phyloP scores from a whole-genome alignment of 1,140 invertebrate genomes.

The Drosophila virilis region DNA sequence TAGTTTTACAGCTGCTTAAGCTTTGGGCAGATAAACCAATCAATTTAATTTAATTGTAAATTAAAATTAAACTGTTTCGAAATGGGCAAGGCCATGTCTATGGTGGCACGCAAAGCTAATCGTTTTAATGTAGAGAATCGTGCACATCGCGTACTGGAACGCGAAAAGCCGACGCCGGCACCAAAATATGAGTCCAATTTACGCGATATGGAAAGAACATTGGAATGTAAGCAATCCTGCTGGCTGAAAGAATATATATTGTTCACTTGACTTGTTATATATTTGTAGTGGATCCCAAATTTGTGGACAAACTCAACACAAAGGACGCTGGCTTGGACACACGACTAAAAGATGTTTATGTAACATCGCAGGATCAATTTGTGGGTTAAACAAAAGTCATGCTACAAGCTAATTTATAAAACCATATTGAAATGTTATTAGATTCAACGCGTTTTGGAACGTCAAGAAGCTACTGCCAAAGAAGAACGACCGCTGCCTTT shows the following conservation, averaged over 20 bases:
- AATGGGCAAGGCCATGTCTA: slow-evolving; percentile 86
- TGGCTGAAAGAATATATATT: not conserved
- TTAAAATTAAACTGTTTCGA: slow-evolving; percentile 8
- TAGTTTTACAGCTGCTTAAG: slow-evolving; percentile 8
- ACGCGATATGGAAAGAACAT: slow-evolving; percentile 87
- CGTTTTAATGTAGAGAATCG: slow-evolving; percentile 90
- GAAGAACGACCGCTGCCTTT: slow-evolving; percentile 60
- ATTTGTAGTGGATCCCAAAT: slow-evolving; percentile 86
- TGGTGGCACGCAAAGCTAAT: slow-evolving; percentile 84
- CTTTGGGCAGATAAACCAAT: slow-evolving; percentile 10
- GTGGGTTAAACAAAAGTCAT: slow-evolving; percentile 49
- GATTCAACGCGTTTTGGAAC: slow-evolving; percentile 64
- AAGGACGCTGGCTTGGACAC: slow-evolving; percentile 87
- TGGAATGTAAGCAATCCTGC: slow-evolving; percentile 85
- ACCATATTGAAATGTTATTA: not conserved
- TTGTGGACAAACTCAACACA: slow-evolving; percentile 86
- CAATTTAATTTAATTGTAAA: slow-evolving; percentile 23
- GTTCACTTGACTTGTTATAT: slow-evolving; percentile 2
- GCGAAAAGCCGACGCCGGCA: slow-evolving; percentile 88
- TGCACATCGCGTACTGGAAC: slow-evolving; percentile 87
- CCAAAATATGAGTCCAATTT: slow-evolving; percentile 87
- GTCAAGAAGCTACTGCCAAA: slow-evolving; percentile 36
- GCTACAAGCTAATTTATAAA: not conserved
- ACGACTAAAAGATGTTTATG: slow-evolving; percentile 88
- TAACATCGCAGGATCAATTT: slow-evolving; percentile 86